These are phyloP conservation scores for Regulus satrapa DNA, from an alignment of 2,113 vertebrate species.

Conservation along the genomic window DNA sequence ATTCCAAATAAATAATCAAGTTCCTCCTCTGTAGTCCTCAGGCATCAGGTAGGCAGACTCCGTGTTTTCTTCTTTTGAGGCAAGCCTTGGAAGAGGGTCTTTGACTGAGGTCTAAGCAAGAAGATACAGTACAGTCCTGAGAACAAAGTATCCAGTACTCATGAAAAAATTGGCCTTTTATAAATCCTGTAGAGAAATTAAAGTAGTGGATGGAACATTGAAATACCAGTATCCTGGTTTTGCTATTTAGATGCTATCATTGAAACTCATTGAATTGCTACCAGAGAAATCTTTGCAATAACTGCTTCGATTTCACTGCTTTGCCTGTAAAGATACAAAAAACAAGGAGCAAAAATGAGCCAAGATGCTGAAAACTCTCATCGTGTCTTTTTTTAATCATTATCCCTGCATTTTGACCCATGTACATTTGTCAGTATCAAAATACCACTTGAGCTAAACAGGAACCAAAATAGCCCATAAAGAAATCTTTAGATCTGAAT, in stretches of 20 bases:
- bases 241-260: neutral
- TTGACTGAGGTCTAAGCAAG: neutral
- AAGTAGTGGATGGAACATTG: neutral
- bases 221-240: neutral
- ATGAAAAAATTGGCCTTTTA: neutral
- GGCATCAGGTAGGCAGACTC: neutral
- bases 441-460: slow-evolving; percentile 26
- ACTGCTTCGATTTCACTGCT: neutral
- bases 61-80: neutral
- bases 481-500: slow-evolving; percentile 40
- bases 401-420: slow-evolving; percentile 20
- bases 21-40: neutral
- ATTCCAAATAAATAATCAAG: neutral
- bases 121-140: neutral
- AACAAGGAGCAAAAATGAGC: neutral
- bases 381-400: neutral
- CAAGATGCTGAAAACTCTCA: neutral
- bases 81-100: neutral
- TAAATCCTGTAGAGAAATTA: neutral
- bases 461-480: neutral
- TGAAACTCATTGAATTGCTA: neutral
- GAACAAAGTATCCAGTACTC: neutral
- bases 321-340: neutral
- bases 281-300: neutral
- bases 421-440: slow-evolving; percentile 7